Evolutionary conservation across 2,797 vertebrate genomes (phyloP).

Genomic region (Syngnathus rostellatus): DNA sequence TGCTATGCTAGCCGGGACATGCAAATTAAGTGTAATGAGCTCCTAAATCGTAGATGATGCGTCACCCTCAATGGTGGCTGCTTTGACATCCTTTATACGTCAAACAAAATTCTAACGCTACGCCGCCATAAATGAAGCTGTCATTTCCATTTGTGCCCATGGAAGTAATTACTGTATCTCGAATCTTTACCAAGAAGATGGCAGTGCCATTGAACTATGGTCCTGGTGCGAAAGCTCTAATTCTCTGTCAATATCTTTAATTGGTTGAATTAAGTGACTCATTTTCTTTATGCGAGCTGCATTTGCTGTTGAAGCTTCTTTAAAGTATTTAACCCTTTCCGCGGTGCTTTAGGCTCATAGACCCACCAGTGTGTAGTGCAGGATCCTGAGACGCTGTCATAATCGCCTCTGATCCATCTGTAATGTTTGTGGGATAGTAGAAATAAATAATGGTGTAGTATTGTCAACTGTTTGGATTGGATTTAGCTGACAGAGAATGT

Average conservation of each 20-base stretch:
- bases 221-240: conserved; percentile 31
- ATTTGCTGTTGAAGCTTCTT: conserved; percentile 11
- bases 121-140: conserved; percentile 27
- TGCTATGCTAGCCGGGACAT: conserved; percentile 6
- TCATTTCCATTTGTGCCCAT: conserved; percentile 49
- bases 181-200: conserved; percentile 23
- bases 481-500: background rate
- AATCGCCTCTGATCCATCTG: background rate
- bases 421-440: background rate
- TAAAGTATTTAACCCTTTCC: conserved; percentile 17
- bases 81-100: conserved; percentile 34
- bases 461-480: background rate
- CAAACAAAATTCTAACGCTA: conserved; percentile 18
- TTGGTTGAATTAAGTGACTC: conserved; percentile 41
- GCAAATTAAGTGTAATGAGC: conserved; percentile 3
- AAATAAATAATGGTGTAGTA: background rate
- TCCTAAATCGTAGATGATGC: conserved; percentile 11
- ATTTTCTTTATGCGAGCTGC: conserved; percentile 21
- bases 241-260: conserved; percentile 52
- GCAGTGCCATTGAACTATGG: conserved; percentile 44
- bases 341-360: background rate
- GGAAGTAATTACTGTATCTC: conserved; percentile 33
- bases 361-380: background rate
- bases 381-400: background rate
- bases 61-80: conserved; percentile 14